Percentiles rank a stretch among this genome's conserved stretches.
Evolutionary conservation across 2,888 invertebrate species (phyloP).

Genomic region (Caenorhabditis drosophilae): DNA sequence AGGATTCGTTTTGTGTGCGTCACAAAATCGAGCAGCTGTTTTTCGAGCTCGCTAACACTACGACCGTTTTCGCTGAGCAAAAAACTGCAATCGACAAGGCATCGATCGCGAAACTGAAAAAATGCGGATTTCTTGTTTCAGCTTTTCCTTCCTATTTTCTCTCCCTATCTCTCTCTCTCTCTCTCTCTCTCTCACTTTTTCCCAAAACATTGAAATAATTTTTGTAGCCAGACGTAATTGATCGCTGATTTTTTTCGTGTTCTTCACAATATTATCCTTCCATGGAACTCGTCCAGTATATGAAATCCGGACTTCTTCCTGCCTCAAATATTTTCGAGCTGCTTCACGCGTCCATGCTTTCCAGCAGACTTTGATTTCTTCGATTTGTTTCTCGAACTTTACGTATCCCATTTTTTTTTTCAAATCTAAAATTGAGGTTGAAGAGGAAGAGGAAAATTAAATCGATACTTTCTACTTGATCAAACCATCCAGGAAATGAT

Average conservation of each 20-base stretch:
- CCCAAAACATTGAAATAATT: constrained; percentile 32
- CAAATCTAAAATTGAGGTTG: constrained; percentile 1
- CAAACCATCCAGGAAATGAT: constrained; percentile 34
- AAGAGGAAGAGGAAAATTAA: background rate
- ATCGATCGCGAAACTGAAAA: constrained; percentile 21
- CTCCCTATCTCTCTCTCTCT: no score
- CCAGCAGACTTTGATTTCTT: constrained; percentile 21
- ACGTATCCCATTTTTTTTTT: constrained; percentile 10
- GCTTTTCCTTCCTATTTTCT: no score
- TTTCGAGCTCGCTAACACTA: constrained; percentile 30
- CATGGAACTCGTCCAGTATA: constrained; percentile 13
- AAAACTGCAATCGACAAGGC: constrained; percentile 36
- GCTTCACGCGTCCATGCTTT: constrained; percentile 31
- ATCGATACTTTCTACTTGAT: constrained; percentile 15
- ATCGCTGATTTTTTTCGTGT: constrained; percentile 28
- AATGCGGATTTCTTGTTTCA: no score
- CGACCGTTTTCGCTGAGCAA: constrained; percentile 33
- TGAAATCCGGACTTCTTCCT: constrained; percentile 3
- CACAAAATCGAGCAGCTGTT: constrained; percentile 39
- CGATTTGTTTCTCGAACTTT: constrained; percentile 3
- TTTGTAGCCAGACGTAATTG: constrained; percentile 27
- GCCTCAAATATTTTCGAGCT: constrained; percentile 15
- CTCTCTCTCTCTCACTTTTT: no score
- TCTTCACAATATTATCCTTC: constrained; percentile 9
- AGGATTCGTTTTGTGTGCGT: constrained; percentile 31